phyloP scores from a whole-genome alignment of 1,140 invertebrate genomes.

The Dolichoris vasculosae region DNA sequence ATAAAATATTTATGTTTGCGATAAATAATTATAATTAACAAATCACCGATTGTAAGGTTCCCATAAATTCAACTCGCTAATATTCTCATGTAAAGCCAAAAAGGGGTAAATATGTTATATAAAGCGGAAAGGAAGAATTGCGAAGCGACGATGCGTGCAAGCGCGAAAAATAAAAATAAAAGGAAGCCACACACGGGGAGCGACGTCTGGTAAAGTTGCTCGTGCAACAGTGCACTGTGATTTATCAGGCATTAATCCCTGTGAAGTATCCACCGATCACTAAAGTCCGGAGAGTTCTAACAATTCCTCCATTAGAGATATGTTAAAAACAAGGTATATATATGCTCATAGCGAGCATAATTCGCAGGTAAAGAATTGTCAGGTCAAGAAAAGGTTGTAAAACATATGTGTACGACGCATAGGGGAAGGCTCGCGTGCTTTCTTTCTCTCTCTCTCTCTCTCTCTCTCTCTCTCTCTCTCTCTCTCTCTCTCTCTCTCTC shows the following conservation, averaged over 20 bases:
- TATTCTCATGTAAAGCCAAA: conserved; percentile 3
- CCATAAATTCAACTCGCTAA: conserved; percentile 21
- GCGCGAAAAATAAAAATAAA: conserved; percentile 28
- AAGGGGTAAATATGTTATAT: neutral
- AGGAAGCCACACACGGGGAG: conserved; percentile 3
- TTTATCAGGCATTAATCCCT: conserved; percentile 49
- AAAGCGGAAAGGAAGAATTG: neutral
- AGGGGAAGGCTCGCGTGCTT: neutral
- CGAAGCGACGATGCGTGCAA: neutral
- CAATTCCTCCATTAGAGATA: conserved; percentile 49
- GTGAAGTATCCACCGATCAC: conserved; percentile 40
- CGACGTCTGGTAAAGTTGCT: neutral
- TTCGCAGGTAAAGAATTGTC: conserved; percentile 51
- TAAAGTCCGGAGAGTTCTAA: conserved; percentile 26
- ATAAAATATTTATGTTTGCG: conserved; percentile 9
- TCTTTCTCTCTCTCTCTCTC: conserved; percentile 1
- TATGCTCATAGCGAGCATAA: conserved; percentile 26
- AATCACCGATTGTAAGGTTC: conserved; percentile 12
- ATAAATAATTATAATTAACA: conserved; percentile 46
- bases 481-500: no score
- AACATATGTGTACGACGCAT: conserved; percentile 36
- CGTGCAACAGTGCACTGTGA: conserved; percentile 16
- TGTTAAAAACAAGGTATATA: conserved; percentile 46
- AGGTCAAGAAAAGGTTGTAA: conserved; percentile 46
- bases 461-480: no score